Base-by-base conservation (phyloP, 2,888 invertebrate genomes). In the Drosophila recens region DNA sequence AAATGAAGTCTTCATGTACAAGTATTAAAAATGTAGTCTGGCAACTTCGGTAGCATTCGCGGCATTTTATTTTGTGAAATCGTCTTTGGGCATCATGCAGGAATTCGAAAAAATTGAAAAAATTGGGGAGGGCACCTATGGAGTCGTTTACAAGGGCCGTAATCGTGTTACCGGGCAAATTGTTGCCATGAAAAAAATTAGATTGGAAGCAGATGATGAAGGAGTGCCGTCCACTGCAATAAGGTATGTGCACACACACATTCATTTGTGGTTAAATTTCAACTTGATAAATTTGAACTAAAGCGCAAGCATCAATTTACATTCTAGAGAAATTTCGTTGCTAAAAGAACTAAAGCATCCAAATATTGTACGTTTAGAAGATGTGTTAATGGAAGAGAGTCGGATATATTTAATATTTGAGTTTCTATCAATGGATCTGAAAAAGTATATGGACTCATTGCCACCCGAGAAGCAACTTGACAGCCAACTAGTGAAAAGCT, bases 121-220 rank as follows among this genome's bases (percentile, higher is more conserved):
- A 94, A 98, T 99, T 79, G 99, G 99, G 67, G 99, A 99, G 95
- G 99, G 98, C 62, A 99, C 99, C 10, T 99, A 99, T 93, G 99
- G 99, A 79, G 98, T 93, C n/a, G 99, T 99, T 11, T 99, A 98
- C 92, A 99, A 98, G 93, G 99, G 98, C 0, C 96, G 96, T 90
- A 96, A 98, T 91, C 97, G 96, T 93, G 94, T 96, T 83, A 97
- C 97, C 23, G 98, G 96, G 1, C 96, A 95, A 93, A 96, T 96
- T 92, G 98, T 99, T 34, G 99, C 99, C 6, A 96, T 99, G 96
- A 99, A 99, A 93, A 99, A 99, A 94, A 99, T 98, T 82, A 95
- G 98, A 43, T 93, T 99, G 86, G 99, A 99, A 92, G 96, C 96
- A 69, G 98, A 99, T 91, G 98, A 98, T 89, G 99, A 99, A 93